phyloP scores from a whole-genome alignment of 2,888 invertebrate species.

The Hemistola chrysoprasaria region DNA sequence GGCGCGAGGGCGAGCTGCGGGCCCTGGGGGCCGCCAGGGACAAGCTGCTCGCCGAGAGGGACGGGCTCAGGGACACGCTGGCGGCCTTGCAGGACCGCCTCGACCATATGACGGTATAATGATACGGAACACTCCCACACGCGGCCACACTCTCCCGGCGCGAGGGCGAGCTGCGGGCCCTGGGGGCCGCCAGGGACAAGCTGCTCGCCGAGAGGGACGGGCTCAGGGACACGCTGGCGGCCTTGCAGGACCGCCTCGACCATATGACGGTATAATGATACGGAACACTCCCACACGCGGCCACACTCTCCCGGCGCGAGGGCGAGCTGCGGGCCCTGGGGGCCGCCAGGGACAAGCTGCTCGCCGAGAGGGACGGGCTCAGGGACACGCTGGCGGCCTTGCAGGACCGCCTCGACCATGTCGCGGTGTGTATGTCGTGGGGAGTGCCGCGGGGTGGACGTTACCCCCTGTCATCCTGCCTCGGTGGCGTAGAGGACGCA shows the following conservation, averaged over 20 bases:
- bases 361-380: conserved; percentile 36
- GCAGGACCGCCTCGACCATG: conserved; percentile 12
- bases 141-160: conserved; percentile 47
- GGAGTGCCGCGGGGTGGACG: no score
- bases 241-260: conserved; percentile 6
- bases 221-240: conserved; percentile 29
- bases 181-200: conserved; percentile 31
- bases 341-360: conserved; percentile 39
- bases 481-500: no score
- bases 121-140: no score
- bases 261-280: no score
- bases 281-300: no score
- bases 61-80: conserved; percentile 30
- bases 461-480: no score
- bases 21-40: conserved; percentile 36
- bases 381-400: conserved; percentile 4
- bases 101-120: no score
- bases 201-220: conserved; percentile 20
- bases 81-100: conserved; percentile 14
- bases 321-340: conserved; percentile 30
- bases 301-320: no score
- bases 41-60: conserved; percentile 20
- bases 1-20: conserved; percentile 54
- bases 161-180: conserved; percentile 52
- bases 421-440: no score